These are phyloP conservation scores for Beroe ovata DNA, from an alignment of 37 sponge, comb jelly and placozoan genomes.

Conservation along the genomic window DNA sequence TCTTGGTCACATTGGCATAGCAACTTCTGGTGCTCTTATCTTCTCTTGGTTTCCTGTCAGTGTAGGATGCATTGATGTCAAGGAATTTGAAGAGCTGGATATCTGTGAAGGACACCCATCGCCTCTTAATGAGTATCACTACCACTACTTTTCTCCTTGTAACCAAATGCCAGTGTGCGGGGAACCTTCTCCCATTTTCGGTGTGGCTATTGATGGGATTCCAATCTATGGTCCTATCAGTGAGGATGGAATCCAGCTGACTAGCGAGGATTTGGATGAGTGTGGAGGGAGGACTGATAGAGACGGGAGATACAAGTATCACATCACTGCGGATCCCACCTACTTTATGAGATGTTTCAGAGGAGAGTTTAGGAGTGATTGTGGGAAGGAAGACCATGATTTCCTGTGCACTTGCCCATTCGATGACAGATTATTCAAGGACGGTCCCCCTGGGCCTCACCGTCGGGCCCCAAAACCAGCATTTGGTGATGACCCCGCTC, in stretches of 20 bases:
- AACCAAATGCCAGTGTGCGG: neutral
- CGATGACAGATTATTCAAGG: neutral
- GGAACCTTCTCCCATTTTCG: neutral
- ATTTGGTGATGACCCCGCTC: neutral
- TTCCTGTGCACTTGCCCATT: slow-evolving; percentile 30
- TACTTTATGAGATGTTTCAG: slow-evolving; percentile 19
- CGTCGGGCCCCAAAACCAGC: neutral
- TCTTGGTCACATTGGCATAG: neutral
- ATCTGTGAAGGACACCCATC: slow-evolving; percentile 56
- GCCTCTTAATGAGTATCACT: neutral
- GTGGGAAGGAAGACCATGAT: neutral
- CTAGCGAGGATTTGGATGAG: slow-evolving; percentile 23
- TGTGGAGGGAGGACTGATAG: neutral
- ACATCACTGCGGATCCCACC: slow-evolving; percentile 3
- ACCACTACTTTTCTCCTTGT: slow-evolving; percentile 22
- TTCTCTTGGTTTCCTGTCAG: neutral
- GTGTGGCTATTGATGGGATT: slow-evolving; percentile 23
- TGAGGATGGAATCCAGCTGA: slow-evolving; percentile 29
- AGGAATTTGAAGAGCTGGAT: slow-evolving; percentile 32
- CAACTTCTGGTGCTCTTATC: neutral
- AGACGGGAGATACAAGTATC: slow-evolving; percentile 22
- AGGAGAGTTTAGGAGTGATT: neutral
- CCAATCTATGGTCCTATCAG: slow-evolving; percentile 10
- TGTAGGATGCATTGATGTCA: neutral
- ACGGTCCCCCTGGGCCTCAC: neutral